phyloP scores from a whole-genome alignment of 2,113 vertebrate species.

The Pitta sordida region DNA sequence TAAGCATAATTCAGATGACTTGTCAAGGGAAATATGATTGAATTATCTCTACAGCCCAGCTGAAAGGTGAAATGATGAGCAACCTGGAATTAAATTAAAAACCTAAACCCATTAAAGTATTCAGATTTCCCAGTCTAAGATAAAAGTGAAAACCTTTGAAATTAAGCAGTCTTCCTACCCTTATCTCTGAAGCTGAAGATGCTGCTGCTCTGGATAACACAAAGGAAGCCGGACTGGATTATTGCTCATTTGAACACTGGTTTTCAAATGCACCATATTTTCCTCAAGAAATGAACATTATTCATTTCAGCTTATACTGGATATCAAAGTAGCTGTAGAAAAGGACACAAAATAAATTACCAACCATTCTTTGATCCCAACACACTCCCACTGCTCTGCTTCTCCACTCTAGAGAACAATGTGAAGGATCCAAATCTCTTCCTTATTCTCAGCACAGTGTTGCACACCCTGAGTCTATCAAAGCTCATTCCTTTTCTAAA shows the following conservation, averaged over 20 bases:
- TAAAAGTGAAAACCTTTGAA: constrained; percentile 65
- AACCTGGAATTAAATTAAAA: constrained; percentile 69
- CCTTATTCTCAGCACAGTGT: constrained; percentile 1
- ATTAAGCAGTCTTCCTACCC: constrained; percentile 57
- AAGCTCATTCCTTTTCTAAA: constrained; percentile 5
- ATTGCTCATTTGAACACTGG: constrained; percentile 54
- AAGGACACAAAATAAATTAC: constrained; percentile 62
- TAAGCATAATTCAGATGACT: constrained; percentile 33
- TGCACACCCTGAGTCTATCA: not conserved
- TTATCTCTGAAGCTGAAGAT: constrained; percentile 55
- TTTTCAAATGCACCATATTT: constrained; percentile 55
- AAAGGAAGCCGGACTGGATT: constrained; percentile 58
- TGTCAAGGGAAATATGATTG: constrained; percentile 63
- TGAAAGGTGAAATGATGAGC: constrained; percentile 68
- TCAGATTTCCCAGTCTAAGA: constrained; percentile 57
- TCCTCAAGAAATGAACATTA: constrained; percentile 38
- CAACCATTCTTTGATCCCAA: constrained; percentile 52
- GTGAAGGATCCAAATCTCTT: not conserved
- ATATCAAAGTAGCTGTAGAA: constrained; percentile 55
- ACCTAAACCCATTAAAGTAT: constrained; percentile 63
- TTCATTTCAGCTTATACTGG: constrained; percentile 54
- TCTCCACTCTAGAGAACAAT: constrained; percentile 24
- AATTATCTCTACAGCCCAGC: constrained; percentile 63
- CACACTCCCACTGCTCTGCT: not conserved
- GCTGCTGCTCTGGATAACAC: constrained; percentile 56